phyloP scores from a whole-genome alignment of 2,797 vertebrate species.

The Hyperoplus immaculatus region DNA sequence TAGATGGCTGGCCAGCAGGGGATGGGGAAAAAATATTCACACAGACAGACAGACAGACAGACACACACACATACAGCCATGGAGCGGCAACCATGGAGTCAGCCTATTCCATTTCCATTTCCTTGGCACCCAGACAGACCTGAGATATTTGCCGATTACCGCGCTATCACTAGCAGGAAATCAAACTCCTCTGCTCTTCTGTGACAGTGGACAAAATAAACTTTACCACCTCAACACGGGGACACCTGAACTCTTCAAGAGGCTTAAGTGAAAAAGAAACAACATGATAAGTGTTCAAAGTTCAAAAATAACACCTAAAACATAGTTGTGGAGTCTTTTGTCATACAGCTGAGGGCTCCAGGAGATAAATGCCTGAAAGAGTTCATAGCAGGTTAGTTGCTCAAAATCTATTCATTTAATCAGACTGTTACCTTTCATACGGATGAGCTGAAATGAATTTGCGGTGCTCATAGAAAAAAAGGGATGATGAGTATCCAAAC shows the following conservation, averaged over 20 bases:
- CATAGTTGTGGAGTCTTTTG: too few relatives aligned
- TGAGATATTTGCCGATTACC: constrained; percentile 26
- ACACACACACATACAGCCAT: background rate
- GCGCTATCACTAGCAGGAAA: background rate
- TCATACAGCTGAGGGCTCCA: background rate
- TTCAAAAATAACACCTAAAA: background rate
- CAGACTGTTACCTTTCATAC: too few relatives aligned
- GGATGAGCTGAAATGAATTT: too few relatives aligned
- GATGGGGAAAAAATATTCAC: constrained; percentile 16
- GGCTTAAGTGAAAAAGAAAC: background rate
- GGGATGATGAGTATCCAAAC: too few relatives aligned
- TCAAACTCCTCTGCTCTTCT: background rate
- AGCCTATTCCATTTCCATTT: constrained; percentile 10
- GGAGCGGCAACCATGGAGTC: background rate
- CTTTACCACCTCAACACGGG: background rate
- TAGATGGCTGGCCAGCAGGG: constrained; percentile 14
- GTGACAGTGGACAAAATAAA: background rate
- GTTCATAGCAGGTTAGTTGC: too few relatives aligned
- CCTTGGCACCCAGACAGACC: constrained; percentile 24
- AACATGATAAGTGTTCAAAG: too few relatives aligned
- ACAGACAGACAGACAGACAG: constrained; percentile 4
- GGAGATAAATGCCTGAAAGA: too few relatives aligned
- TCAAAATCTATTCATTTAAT: too few relatives aligned
- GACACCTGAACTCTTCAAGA: background rate
- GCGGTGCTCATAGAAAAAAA: too few relatives aligned